Conservation (phyloP, 2,797 vertebrate species). For the Melanotaenia pygmaea region DNA sequence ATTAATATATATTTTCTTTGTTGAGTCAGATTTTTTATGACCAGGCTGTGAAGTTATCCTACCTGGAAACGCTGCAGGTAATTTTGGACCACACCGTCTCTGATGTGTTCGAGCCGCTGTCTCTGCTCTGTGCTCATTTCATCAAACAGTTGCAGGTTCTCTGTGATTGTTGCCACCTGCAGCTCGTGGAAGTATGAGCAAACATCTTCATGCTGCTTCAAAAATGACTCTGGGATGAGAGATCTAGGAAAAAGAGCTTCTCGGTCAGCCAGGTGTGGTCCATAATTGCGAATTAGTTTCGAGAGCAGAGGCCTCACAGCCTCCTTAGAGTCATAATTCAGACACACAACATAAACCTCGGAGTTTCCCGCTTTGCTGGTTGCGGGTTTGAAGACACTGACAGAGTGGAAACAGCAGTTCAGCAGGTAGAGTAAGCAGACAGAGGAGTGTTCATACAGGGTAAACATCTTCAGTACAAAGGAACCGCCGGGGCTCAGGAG, state of each 20-base stretch:
- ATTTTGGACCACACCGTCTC: slow-evolving; percentile 84
- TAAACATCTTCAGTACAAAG: slow-evolving; percentile 98
- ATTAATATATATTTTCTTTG: not conserved
- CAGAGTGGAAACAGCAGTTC: slow-evolving; percentile 88
- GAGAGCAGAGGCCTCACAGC: slow-evolving; percentile 84
- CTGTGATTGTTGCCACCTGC: slow-evolving; percentile 90
- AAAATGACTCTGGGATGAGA: slow-evolving; percentile 85
- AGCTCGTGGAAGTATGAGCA: slow-evolving; percentile 88
- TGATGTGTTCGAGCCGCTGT: slow-evolving; percentile 80
- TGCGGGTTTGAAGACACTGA: slow-evolving; percentile 93
- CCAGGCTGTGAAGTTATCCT: slow-evolving; percentile 19
- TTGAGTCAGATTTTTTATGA: not conserved
- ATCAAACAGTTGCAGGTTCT: slow-evolving; percentile 90
- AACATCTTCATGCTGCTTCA: slow-evolving; percentile 87
- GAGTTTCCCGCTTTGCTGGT: slow-evolving; percentile 98
- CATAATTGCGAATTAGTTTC: slow-evolving; percentile 91
- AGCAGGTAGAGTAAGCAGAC: slow-evolving; percentile 92
- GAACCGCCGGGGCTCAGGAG: slow-evolving; percentile 89
- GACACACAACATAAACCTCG: slow-evolving; percentile 92
- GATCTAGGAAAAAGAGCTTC: slow-evolving; percentile 88
- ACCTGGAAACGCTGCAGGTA: slow-evolving; percentile 87
- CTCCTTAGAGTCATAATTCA: slow-evolving; percentile 85
- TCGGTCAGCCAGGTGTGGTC: slow-evolving; percentile 78
- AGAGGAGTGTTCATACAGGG: slow-evolving; percentile 93
- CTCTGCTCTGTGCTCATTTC: slow-evolving; percentile 78